Percentiles rank a stretch among this genome's conserved stretches.
These are phyloP conservation scores for Cassiopea andromeda DNA, from an alignment of 30 jellyfish, hydroid and myxozoan genomes.

Conservation along the genomic window DNA sequence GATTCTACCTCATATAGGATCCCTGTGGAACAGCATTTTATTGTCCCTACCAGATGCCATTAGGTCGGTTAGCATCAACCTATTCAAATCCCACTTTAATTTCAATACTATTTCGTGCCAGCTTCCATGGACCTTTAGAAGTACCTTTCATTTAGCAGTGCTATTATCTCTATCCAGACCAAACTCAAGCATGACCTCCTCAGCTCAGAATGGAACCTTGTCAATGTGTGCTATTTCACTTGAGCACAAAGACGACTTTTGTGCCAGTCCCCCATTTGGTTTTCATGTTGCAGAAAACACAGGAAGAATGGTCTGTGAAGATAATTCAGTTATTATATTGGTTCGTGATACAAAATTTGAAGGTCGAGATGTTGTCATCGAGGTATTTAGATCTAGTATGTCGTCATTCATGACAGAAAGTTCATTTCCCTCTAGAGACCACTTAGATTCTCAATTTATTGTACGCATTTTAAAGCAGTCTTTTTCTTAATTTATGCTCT, in stretches of 20 bases:
- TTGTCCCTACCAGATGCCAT: no score
- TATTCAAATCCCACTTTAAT: no score
- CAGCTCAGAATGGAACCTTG: neutral
- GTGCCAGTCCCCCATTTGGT: conserved; percentile 85
- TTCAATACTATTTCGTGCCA: no score
- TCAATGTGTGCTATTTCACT: conserved; percentile 74
- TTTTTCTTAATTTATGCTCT: no score
- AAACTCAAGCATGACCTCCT: conserved; percentile 15
- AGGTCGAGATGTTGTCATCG: conserved; percentile 78
- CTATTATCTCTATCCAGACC: neutral
- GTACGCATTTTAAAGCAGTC: no score
- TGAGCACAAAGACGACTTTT: conserved; percentile 75
- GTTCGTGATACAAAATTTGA: conserved; percentile 77
- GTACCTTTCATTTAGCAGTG: neutral
- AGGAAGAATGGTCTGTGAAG: conserved; percentile 72
- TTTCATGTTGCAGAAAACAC: conserved; percentile 70
- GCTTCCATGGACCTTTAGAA: neutral
- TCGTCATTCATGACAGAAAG: no score
- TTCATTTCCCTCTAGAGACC: no score
- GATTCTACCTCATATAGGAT: no score
- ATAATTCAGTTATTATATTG: conserved; percentile 78
- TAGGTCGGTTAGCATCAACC: no score
- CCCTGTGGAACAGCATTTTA: no score
- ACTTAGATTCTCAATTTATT: no score
- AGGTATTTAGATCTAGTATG: conserved; percentile 39